Evolutionary conservation across 2,797 vertebrate genomes (phyloP), one percentile per base, ranked within the genome.

Genomic region (Atherinosoma microstoma): DNA sequence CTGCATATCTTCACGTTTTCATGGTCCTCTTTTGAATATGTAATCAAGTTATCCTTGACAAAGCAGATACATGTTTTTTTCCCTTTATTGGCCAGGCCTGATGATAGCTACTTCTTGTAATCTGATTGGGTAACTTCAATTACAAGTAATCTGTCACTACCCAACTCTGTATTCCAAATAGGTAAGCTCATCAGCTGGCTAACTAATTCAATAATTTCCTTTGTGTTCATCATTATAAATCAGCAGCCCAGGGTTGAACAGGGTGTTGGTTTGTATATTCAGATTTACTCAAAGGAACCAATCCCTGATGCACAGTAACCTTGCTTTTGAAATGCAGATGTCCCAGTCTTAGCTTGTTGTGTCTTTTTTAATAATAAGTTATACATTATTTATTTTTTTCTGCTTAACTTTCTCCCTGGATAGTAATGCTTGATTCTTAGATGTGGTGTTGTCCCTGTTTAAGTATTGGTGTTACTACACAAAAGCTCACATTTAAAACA

Each of bases 361-460:
- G 12, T 65, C n/a, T 45, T 16, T 59, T n/a, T 60, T 69, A n/a
- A n/a, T 32, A 32, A 4, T 61, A 1, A 20, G n/a, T 35, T 60
- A 36, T 27, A 54, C 34, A 10, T 40, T 10, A n/a, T 67, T 78
- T 27, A 1, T 61, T 67, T 74, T n/a, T 75, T 72, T 71, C 47
- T 64, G 35, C 18, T 30, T 16, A 9, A 59, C 78, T 80, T 84
- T 75, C 74, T 73, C 83, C 69, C 54, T 34, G 27, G 62, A 71
- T 40, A 64, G 45, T 47, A 35, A 56, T 79, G 18, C 59, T 67
- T 71, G 22, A 83, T 69, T 63, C 47, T 74, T 68, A 51, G 4
- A 36, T 58, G n/a, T n/a, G n/a, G 0, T 63, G 40, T 40, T 64
- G 67, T 80, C 85, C 77, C 75, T 66, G 36, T 80, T 81, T 81